Percentiles rank a stretch among this genome's conserved stretches.
Evolutionary conservation across 1,140 invertebrate genomes (phyloP).

Genomic region (Phthorimaea operculella): DNA sequence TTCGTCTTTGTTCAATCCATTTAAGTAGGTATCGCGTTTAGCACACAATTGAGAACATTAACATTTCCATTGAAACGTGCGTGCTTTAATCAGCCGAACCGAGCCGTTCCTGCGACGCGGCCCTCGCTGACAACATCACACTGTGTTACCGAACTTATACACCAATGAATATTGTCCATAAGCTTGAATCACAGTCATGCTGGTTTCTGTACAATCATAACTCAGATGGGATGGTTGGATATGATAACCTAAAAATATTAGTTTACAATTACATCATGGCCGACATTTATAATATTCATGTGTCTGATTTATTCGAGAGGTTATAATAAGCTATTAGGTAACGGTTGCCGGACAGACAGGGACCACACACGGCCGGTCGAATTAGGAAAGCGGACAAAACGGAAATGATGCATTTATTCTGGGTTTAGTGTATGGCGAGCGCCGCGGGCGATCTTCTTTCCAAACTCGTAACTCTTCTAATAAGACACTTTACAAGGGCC

Average conservation of each 20-base stretch:
- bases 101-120: constrained; percentile 20
- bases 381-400: constrained; percentile 51
- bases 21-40: constrained; percentile 45
- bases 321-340: constrained; percentile 29
- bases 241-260: constrained; percentile 9
- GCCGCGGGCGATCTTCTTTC: constrained; percentile 49
- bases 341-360: constrained; percentile 24
- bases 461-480: constrained; percentile 53
- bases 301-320: constrained; percentile 29
- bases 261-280: constrained; percentile 10
- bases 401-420: constrained; percentile 58
- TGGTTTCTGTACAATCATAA: neutral
- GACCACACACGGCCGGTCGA: constrained; percentile 52
- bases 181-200: no score
- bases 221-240: neutral
- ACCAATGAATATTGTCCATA: neutral
- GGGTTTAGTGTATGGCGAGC: constrained; percentile 31
- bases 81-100: constrained; percentile 25
- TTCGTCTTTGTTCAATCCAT: constrained; percentile 40
- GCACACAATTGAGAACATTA: constrained; percentile 51
- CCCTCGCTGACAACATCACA: constrained; percentile 10
- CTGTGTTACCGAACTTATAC: neutral
- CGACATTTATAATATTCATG: constrained; percentile 16
- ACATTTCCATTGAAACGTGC: constrained; percentile 46
- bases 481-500: constrained; percentile 51